Percentiles rank a stretch among this genome's conserved stretches.
Evolutionary conservation across 2,113 vertebrate species (phyloP).

Genomic region (Ceyx melanurus): DNA sequence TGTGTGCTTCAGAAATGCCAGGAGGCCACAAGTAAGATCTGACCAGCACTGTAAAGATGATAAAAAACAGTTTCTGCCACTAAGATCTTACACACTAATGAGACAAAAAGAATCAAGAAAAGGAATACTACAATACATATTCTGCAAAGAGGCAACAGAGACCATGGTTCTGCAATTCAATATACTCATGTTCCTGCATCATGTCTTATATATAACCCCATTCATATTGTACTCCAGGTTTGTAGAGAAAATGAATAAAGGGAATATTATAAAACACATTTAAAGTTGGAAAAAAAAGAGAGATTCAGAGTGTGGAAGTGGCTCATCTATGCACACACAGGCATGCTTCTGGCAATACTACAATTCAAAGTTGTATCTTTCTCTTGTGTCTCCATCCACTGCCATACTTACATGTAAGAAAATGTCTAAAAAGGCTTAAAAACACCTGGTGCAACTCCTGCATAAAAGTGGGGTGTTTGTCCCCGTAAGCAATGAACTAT

Average conservation of each 20-base stretch:
- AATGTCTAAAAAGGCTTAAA: background rate
- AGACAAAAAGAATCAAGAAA: background rate
- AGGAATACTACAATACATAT: background rate
- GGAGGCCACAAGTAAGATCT: background rate
- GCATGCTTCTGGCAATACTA: background rate
- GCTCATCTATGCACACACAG: background rate
- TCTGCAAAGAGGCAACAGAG: background rate
- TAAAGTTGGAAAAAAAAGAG: background rate
- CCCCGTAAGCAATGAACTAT: background rate
- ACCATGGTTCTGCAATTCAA: background rate
- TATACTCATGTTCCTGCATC: rapidly evolving
- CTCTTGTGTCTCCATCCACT: background rate
- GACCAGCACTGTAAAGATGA: background rate
- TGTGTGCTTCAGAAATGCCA: background rate
- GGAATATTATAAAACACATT: background rate
- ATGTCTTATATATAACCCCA: background rate
- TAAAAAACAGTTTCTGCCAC: background rate
- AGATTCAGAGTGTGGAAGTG: background rate
- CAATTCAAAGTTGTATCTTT: background rate
- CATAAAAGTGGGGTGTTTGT: background rate
- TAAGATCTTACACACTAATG: background rate
- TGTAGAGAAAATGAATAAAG: background rate
- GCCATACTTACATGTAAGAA: background rate
- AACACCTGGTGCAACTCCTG: background rate
- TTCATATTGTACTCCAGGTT: background rate